These are phyloP conservation scores for Cinclus cinclus DNA, from an alignment of 2,113 vertebrate genomes.

Conservation along the genomic window DNA sequence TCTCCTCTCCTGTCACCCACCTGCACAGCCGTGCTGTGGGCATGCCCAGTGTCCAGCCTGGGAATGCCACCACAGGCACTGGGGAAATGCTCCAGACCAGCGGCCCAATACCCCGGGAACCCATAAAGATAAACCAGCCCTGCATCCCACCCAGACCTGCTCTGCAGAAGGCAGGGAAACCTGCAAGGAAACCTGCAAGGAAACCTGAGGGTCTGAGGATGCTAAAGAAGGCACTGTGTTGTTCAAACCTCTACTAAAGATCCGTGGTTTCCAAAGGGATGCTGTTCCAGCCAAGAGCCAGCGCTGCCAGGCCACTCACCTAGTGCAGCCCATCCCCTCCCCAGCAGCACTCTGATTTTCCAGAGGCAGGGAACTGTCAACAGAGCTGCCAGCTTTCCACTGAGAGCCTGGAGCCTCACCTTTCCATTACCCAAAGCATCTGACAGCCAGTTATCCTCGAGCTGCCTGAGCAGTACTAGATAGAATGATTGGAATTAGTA, in stretches of 20 bases:
- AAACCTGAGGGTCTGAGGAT: fast-evolving
- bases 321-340: background rate
- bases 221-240: fast-evolving
- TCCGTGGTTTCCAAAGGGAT: background rate
- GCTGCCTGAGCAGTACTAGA: background rate
- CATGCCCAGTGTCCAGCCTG: background rate
- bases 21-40: fast-evolving
- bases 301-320: fast-evolving
- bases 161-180: background rate
- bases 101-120: fast-evolving
- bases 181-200: fast-evolving
- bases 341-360: background rate
- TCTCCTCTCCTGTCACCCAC: too few species aligned
- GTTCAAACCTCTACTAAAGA: fast-evolving
- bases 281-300: background rate
- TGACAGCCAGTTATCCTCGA: conserved; percentile 13
- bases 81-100: too few species aligned
- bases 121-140: background rate
- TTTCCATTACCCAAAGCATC: background rate
- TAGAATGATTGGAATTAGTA: conserved; percentile 22
- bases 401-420: background rate
- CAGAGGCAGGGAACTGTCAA: background rate
- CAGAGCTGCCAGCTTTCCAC: background rate
- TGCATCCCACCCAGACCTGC: too few species aligned
- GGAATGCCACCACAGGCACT: background rate